Conservation (phyloP, 1,140 invertebrate species). For the Propsilocerus akamusi region DNA sequence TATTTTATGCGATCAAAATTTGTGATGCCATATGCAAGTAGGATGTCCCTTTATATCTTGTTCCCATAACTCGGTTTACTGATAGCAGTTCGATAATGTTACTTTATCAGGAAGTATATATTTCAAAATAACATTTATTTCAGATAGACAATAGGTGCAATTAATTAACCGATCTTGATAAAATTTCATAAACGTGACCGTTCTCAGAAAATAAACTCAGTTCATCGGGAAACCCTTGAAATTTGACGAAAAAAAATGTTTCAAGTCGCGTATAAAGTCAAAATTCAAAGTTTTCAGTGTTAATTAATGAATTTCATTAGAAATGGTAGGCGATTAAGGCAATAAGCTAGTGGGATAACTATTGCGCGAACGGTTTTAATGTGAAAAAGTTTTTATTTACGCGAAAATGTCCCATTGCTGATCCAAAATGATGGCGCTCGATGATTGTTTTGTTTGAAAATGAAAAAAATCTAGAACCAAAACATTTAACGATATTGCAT, state of each 20-base stretch:
- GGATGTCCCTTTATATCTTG: too few relatives aligned
- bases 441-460: slow-evolving; percentile 4
- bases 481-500: not conserved
- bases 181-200: too few relatives aligned
- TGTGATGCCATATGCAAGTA: too few relatives aligned
- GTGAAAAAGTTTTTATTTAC: not conserved
- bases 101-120: too few relatives aligned
- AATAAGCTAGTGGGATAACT: not conserved
- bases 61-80: too few relatives aligned
- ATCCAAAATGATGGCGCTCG: slow-evolving; percentile 2
- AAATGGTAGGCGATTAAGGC: not conserved
- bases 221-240: not conserved
- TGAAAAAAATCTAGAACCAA: not conserved
- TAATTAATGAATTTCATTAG: slow-evolving; percentile 1
- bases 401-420: not conserved
- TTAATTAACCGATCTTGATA: too few relatives aligned
- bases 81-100: too few relatives aligned
- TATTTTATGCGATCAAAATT: too few relatives aligned
- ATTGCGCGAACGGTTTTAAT: not conserved
- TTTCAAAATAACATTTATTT: too few relatives aligned
- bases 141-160: too few relatives aligned
- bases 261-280: not conserved
- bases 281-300: slow-evolving; percentile 1
- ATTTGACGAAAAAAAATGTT: slow-evolving; percentile 4
- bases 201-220: too few relatives aligned